phyloP scores from a whole-genome alignment of 2,113 vertebrate species.

The Sinosuthora webbiana region DNA sequence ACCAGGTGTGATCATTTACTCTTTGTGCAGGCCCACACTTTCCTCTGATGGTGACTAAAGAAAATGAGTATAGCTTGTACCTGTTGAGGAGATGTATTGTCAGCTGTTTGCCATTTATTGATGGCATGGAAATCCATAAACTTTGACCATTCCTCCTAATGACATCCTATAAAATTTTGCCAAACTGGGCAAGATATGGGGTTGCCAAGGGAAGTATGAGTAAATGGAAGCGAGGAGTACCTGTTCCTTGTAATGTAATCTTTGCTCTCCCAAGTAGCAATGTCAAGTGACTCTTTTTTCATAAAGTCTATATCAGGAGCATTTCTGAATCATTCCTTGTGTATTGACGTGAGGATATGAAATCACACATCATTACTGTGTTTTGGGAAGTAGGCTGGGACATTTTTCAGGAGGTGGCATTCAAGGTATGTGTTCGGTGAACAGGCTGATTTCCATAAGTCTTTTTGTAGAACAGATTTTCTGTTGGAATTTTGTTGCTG shows the following conservation, averaged over 20 bases:
- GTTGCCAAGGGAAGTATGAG: neutral
- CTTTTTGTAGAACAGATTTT: neutral
- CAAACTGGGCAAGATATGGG: neutral
- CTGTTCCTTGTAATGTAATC: neutral
- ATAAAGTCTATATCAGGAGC: neutral
- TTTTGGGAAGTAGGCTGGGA: neutral
- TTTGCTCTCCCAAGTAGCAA: neutral
- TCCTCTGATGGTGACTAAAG: neutral
- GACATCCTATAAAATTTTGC: neutral
- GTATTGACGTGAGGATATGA: neutral
- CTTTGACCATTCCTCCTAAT: neutral
- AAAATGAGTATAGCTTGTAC: neutral
- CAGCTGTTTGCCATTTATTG: neutral
- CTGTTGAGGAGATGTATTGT: neutral
- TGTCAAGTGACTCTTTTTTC: neutral
- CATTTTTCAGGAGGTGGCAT: neutral
- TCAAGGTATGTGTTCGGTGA: neutral
- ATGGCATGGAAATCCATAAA: neutral
- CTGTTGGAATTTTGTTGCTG: neutral
- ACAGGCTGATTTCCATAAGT: neutral
- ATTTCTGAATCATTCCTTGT: neutral
- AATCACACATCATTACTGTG: neutral
- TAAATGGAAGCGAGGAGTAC: fast-evolving
- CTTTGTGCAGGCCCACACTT: neutral
- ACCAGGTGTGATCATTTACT: neutral